phyloP scores from a whole-genome alignment of 2,888 invertebrate genomes.

The Achlya flavicornis region DNA sequence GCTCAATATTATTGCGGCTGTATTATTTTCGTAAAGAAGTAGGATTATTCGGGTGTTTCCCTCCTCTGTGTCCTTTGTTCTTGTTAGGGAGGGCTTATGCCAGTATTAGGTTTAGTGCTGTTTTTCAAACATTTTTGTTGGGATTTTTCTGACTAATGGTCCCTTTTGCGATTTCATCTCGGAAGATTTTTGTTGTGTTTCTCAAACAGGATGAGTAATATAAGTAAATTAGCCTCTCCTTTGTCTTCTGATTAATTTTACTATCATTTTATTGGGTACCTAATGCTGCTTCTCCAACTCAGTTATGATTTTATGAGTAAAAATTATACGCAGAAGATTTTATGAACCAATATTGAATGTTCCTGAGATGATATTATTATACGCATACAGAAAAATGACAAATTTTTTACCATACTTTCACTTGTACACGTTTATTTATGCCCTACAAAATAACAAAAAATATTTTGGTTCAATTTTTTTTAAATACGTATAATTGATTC shows the following conservation, averaged over 20 bases:
- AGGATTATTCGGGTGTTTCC: conserved; percentile 54
- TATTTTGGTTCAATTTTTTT: too few relatives aligned
- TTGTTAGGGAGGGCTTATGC: conserved; percentile 60
- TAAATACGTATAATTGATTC: too few relatives aligned
- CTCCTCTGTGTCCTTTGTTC: conserved; percentile 57
- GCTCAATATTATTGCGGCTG: conserved; percentile 50
- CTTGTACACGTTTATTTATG: too few relatives aligned
- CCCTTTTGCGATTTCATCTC: conserved; percentile 2
- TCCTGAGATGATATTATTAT: too few relatives aligned
- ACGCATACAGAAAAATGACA: too few relatives aligned
- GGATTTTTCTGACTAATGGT: conserved; percentile 11
- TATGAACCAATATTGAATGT: too few relatives aligned
- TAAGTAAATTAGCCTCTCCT: background rate
- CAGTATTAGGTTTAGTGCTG: conserved; percentile 49
- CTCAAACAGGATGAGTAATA: background rate
- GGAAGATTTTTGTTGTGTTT: background rate
- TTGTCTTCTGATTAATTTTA: background rate
- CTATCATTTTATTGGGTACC: too few relatives aligned
- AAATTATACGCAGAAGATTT: too few relatives aligned
- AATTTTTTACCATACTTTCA: too few relatives aligned
- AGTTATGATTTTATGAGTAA: too few relatives aligned
- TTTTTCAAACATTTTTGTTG: conserved; percentile 40
- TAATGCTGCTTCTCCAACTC: too few relatives aligned
- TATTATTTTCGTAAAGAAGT: conserved; percentile 59
- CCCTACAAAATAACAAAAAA: too few relatives aligned